These are phyloP conservation scores for Sinelater perroti DNA, from an alignment of 2,888 invertebrate genomes.

Conservation along the genomic window DNA sequence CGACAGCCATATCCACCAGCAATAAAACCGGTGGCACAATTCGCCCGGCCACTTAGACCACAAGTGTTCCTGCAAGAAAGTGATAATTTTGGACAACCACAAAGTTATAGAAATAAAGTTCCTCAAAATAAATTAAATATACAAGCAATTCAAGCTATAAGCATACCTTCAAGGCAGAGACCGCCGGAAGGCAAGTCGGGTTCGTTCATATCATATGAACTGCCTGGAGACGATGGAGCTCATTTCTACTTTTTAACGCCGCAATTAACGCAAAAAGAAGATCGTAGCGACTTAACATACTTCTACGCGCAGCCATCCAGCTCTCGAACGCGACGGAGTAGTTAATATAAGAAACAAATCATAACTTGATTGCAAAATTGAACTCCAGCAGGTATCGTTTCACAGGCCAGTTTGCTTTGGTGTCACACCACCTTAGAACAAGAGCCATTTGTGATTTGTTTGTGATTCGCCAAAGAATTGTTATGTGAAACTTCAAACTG, in stretches of 20 bases:
- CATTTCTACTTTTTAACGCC: slow-evolving; percentile 83
- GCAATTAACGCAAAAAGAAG: slow-evolving; percentile 63
- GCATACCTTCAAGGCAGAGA: slow-evolving; percentile 38
- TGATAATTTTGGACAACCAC: slow-evolving; percentile 23
- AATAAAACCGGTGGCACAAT: slow-evolving; percentile 43
- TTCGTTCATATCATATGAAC: slow-evolving; percentile 76
- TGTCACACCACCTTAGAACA: neutral
- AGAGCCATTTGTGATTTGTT: slow-evolving; percentile 21
- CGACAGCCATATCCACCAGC: slow-evolving; percentile 43
- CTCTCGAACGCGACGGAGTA: slow-evolving; percentile 4
- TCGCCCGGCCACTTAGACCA: slow-evolving; percentile 3
- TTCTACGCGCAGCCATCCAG: slow-evolving; percentile 18
- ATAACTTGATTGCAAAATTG: slow-evolving; percentile 15
- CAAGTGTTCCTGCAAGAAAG: slow-evolving; percentile 42
- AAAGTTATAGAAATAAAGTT: slow-evolving; percentile 20
- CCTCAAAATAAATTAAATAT: slow-evolving; percentile 39
- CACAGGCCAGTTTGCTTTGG: slow-evolving; percentile 7
- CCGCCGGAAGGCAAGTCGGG: slow-evolving; percentile 61
- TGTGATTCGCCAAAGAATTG: slow-evolving; percentile 28
- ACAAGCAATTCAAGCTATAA: slow-evolving; percentile 41
- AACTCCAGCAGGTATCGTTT: slow-evolving; percentile 3
- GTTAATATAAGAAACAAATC: neutral
- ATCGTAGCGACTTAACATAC: slow-evolving; percentile 5
- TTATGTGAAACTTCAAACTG: slow-evolving; percentile 9
- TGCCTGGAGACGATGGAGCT: slow-evolving; percentile 79